Base-by-base conservation (phyloP, 2,113 vertebrate species). In the Collichthys lucidus region DNA sequence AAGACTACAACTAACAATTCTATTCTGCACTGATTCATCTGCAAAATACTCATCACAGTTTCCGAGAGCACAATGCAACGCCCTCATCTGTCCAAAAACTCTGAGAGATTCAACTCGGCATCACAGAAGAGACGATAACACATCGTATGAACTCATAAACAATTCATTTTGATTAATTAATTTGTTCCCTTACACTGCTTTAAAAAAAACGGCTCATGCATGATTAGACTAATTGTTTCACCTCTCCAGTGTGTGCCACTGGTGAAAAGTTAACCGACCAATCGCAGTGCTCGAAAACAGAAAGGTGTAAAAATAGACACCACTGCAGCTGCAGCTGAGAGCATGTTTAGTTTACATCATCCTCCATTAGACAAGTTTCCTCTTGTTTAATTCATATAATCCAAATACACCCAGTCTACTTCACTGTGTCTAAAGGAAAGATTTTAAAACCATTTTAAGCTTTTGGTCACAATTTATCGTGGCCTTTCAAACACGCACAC, bases 291-390 rank as follows among this genome's bases (percentile, higher is more conserved):
- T 29, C 53, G 22, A 72, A 80, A 74, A 49, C 47, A 60, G 59
- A 80, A 69, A 84, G 35, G 80, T 57, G 49, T 79, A 84, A 83
- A 90, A 90, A 83, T 80, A 90, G 88, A 74, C 31, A 42, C 56
- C 29, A 44, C 46, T 84, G 69, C 86, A 84, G 74, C 80, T 85
- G 82, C 64, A 56, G 42, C 63, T 82, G 56, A 79, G 26, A 29
- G 65, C 17, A 7, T 40, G 57, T 53, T 65, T 44, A 40, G 57
- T 24, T 24, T 26, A 29, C 77, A 67, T 77, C 44, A 57, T 11
- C 49, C 46, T 40, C 35, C 35, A 64, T 75, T 67, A 15, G 44
- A 50, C 53, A 71, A 55, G 79, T 15, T 70, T 22, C 49, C 7
- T 26, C n/a, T 73, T 69, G 22, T 80, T 84, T 67, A 70, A 86